These are phyloP conservation scores for Eristalinus aeneus DNA, from an alignment of 2,888 invertebrate genomes.

Conservation along the genomic window DNA sequence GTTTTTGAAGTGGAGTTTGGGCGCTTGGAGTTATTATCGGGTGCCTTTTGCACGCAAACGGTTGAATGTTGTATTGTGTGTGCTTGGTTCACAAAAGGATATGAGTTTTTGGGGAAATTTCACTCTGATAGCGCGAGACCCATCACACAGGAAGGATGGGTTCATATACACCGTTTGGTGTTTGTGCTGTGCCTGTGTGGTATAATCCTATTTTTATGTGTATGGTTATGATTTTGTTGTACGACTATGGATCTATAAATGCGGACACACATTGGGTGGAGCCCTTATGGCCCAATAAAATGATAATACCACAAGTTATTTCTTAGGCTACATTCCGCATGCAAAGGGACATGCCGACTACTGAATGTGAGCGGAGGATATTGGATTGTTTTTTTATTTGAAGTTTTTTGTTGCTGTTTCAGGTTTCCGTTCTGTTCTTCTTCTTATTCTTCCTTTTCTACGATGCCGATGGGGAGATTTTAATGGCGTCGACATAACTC, in stretches of 20 bases:
- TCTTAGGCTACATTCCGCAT: constrained; percentile 50
- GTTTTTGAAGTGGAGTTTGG: constrained; percentile 61
- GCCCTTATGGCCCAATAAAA: constrained; percentile 69
- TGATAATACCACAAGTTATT: constrained; percentile 68
- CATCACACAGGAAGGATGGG: constrained; percentile 31
- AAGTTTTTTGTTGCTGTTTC: constrained; percentile 10
- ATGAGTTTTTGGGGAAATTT: constrained; percentile 39
- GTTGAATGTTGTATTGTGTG: constrained; percentile 43
- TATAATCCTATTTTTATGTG: constrained; percentile 55
- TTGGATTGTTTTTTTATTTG: constrained; percentile 60
- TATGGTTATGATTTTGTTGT: constrained; percentile 63
- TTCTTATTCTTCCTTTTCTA: not conserved
- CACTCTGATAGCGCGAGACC: constrained; percentile 27
- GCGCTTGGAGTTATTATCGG: constrained; percentile 55
- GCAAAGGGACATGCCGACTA: constrained; percentile 27
- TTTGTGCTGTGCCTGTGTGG: constrained; percentile 38
- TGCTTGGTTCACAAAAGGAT: constrained; percentile 46
- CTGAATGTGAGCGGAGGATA: constrained; percentile 23
- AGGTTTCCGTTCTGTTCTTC: constrained; percentile 15
- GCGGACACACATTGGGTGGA: constrained; percentile 65
- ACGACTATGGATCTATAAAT: constrained; percentile 66
- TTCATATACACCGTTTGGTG: constrained; percentile 43
- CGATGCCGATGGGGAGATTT: constrained; percentile 11
- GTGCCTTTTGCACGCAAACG: constrained; percentile 49
- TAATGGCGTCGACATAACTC: constrained; percentile 45